Evolutionary conservation across 2,113 vertebrate genomes (phyloP).

Genomic region (Zosterops hypoxanthus): DNA sequence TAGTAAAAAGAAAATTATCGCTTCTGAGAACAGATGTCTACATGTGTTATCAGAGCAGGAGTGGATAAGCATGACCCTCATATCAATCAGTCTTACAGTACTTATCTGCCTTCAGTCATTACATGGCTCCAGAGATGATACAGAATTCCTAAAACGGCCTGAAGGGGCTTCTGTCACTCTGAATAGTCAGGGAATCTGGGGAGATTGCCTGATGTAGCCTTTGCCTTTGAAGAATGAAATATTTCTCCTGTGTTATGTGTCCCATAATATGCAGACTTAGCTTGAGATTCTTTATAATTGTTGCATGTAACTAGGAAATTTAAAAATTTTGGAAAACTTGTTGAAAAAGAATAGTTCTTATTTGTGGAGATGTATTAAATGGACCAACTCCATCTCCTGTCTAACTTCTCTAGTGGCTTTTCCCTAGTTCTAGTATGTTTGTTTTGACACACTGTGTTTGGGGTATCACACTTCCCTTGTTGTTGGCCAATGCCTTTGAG

Average conservation of each 20-base stretch:
- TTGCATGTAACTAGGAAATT: neutral
- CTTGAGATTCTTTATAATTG: neutral
- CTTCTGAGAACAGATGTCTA: neutral
- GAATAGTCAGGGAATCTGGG: neutral
- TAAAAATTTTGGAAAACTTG: neutral
- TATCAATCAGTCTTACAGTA: neutral
- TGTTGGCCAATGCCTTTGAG: neutral
- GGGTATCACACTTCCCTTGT: rapidly evolving
- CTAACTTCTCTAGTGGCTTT: neutral
- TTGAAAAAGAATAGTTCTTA: neutral
- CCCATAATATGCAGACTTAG: neutral
- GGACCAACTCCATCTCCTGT: neutral
- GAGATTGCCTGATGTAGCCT: neutral
- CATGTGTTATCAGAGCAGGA: neutral
- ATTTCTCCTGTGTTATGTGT: neutral
- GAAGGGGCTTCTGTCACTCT: neutral
- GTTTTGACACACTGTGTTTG: neutral
- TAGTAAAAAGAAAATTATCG: neutral
- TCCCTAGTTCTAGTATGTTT: neutral
- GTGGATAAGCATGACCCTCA: neutral
- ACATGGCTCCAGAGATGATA: neutral
- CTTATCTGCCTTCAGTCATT: neutral
- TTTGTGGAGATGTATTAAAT: neutral
- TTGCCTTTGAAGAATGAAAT: neutral
- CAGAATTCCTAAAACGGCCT: conserved; percentile 17